phyloP scores from a whole-genome alignment of 2,797 vertebrate species.

The Gambusia yucatana region DNA sequence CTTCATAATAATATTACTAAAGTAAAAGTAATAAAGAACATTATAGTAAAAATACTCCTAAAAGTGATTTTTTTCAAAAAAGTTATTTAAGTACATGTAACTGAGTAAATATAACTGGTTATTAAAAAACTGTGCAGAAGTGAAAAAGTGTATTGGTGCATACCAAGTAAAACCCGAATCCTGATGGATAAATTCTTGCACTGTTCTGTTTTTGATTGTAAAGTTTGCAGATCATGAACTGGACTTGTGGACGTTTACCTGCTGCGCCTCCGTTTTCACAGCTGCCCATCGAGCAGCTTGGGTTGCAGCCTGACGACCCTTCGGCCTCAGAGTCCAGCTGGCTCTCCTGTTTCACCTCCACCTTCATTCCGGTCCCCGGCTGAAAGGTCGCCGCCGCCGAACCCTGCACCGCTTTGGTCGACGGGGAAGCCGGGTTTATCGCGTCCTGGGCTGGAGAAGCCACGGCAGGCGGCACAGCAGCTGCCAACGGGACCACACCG shows the following conservation, averaged over 20 bases:
- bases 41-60: too few species aligned
- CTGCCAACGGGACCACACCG: slow-evolving; percentile 76
- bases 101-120: too few species aligned
- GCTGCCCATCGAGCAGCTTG: slow-evolving; percentile 14
- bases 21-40: too few species aligned
- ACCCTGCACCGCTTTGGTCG: slow-evolving; percentile 55
- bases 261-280: slow-evolving; percentile 3
- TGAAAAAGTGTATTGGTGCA: too few species aligned
- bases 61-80: too few species aligned
- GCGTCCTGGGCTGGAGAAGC: slow-evolving; percentile 78
- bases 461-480: slow-evolving; percentile 71
- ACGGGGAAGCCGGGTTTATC: slow-evolving; percentile 66
- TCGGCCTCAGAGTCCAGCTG: slow-evolving; percentile 61
- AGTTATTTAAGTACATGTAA: too few species aligned
- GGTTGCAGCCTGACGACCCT: slow-evolving; percentile 18
- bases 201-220: not conserved
- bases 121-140: too few species aligned
- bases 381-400: slow-evolving; percentile 29
- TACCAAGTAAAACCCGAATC: not conserved
- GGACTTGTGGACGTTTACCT: slow-evolving; percentile 44
- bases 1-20: too few species aligned
- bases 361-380: slow-evolving; percentile 20
- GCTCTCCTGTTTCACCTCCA: slow-evolving; percentile 72
- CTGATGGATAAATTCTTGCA: not conserved
- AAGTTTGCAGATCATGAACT: not conserved